Conservation (phyloP, 2,113 vertebrate genomes). For the Elephas maximus region DNA sequence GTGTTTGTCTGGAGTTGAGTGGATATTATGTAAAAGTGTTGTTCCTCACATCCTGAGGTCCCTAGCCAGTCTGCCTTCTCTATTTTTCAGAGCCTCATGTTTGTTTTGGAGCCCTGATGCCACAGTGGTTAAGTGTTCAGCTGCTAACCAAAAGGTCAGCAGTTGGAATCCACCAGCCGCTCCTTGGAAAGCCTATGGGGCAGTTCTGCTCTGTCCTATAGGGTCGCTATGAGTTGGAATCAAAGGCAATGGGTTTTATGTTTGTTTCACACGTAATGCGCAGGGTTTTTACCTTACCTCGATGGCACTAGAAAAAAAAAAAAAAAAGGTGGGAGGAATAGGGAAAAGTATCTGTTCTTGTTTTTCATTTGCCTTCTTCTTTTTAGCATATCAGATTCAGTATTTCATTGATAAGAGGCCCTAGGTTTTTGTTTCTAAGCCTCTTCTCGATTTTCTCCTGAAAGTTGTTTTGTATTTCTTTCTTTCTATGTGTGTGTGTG, state of each 20-base stretch:
- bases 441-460: background rate
- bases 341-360: background rate
- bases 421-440: constrained; percentile 8
- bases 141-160: too few relatives aligned
- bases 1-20: background rate
- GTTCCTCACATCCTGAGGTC: background rate
- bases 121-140: too few relatives aligned
- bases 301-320: too few relatives aligned
- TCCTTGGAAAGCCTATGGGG: too few relatives aligned
- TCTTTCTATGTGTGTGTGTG: background rate
- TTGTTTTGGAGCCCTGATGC: background rate
- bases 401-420: background rate
- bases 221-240: too few relatives aligned
- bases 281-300: background rate
- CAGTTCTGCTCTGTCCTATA: too few relatives aligned
- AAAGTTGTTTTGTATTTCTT: background rate
- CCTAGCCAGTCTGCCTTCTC: background rate
- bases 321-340: background rate
- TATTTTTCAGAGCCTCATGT: background rate
- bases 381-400: background rate
- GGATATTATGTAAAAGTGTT: background rate
- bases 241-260: background rate
- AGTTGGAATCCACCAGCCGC: too few relatives aligned
- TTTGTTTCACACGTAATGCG: background rate
- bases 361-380: constrained; percentile 2